Evolutionary conservation across 2,113 vertebrate genomes (phyloP), one percentile per base, ranked within the genome.

Genomic region (Athene noctua): DNA sequence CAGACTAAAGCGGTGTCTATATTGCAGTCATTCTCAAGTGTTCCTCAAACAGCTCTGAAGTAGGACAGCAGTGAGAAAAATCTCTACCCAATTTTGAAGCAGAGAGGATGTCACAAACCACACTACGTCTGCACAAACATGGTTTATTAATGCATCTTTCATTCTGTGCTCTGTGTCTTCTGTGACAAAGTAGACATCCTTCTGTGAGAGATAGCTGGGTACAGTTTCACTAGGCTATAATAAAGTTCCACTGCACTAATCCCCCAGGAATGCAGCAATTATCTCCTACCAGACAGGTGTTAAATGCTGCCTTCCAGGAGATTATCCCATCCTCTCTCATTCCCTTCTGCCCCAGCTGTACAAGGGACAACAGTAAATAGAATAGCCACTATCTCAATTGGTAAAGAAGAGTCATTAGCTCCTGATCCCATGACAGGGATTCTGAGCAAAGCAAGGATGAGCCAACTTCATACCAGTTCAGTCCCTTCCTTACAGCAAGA

Each of bases 241-340:
- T 58, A 54, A 87, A 82, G 57, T 74, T 80, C 67, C 82, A 36
- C 46, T 0, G 10, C 0, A 6, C 66, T 97, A 95, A 97, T 97
- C 94, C 86, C 72, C 40, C 68, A 11, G 88, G 86, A 71, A 94
- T 26, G 80, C 30, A 8, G 93, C 88, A 96, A 95, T 96, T 94
- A 94, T 97, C 97, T 97, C 66, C 77, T 52, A 52, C 55, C 89
- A 90, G 95, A 86, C 94, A 94, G 95, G 89, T 86, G 84, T 91
- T 95, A 86, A 96, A 93, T 23, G 70, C 89, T 86, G 85, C 58
- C 82, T 96, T 97, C 89, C 80, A 16, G 40, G 89, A 94, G 95
- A 97, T 97, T 96, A 96, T 90, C 73, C 94, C 49, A 4, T 70
- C 85, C 92, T 84, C 84, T 88, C 88, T 89, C 77, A 30, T 62